phyloP scores from a whole-genome alignment of 2,113 vertebrate genomes.

The Podiceps cristatus region DNA sequence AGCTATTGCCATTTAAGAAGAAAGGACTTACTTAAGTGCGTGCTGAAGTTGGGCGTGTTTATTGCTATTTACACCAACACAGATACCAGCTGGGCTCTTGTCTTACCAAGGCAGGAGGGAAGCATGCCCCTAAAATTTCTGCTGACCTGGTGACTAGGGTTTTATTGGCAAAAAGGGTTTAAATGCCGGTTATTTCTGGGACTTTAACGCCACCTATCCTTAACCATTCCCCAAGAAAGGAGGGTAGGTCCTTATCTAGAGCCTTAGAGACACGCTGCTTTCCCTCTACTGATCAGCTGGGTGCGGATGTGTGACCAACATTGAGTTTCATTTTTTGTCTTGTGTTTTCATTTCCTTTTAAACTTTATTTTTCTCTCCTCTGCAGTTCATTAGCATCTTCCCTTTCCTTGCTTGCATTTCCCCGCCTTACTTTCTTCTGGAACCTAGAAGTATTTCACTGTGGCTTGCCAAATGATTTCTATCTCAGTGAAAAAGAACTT shows the following conservation, averaged over 20 bases:
- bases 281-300: background rate
- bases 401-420: conserved; percentile 32
- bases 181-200: background rate
- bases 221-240: background rate
- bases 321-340: background rate
- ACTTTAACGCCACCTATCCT: conserved; percentile 6
- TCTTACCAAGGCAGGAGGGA: background rate
- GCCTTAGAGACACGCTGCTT: background rate
- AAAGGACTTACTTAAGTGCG: background rate
- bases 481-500: conserved; percentile 84
- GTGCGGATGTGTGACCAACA: conserved; percentile 44
- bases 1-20: rapidly evolving
- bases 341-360: conserved; percentile 37
- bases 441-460: conserved; percentile 79
- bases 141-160: background rate
- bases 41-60: background rate
- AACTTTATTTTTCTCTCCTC: conserved; percentile 66
- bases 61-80: rapidly evolving
- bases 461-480: conserved; percentile 84
- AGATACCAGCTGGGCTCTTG: background rate
- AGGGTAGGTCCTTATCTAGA: background rate
- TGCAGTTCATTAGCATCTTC: conserved; percentile 75
- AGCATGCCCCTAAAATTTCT: rapidly evolving
- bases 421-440: conserved; percentile 62
- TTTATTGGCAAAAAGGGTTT: background rate